phyloP scores from a whole-genome alignment of 2,113 vertebrate species.

The Monopterus albus region DNA sequence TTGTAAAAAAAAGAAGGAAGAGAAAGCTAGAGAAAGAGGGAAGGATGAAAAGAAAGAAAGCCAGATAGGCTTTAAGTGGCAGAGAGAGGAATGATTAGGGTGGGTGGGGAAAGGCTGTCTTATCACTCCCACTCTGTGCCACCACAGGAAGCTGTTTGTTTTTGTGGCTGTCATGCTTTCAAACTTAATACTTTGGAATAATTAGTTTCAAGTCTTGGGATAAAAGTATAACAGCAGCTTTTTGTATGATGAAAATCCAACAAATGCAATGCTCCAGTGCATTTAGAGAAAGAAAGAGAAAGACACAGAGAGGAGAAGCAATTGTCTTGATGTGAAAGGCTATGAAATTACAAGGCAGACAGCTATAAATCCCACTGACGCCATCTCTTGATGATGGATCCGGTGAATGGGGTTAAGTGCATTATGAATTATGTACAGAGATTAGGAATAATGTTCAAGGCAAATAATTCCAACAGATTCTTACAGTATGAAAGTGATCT shows the following conservation, averaged over 20 bases:
- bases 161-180: not conserved
- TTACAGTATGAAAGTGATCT: constrained; percentile 1
- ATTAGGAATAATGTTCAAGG: constrained; percentile 35
- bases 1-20: not conserved
- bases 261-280: constrained; percentile 13
- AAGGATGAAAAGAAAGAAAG: not conserved
- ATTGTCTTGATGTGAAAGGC: constrained; percentile 2
- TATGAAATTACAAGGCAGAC: constrained; percentile 23
- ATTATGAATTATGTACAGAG: constrained; percentile 50
- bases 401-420: constrained; percentile 34
- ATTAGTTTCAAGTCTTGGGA: not conserved
- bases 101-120: constrained; percentile 25
- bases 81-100: not conserved
- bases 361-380: constrained; percentile 30
- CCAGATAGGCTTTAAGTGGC: constrained; percentile 11
- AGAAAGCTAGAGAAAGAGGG: not conserved
- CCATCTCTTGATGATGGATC: constrained; percentile 13
- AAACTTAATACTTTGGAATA: not conserved
- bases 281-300: not conserved
- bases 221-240: not conserved
- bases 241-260: not conserved
- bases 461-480: constrained; percentile 30
- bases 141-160: constrained; percentile 35
- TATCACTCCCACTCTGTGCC: constrained; percentile 13
- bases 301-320: not conserved